These are phyloP conservation scores for Boloria euphrosyne DNA, from an alignment of 2,888 invertebrate species.

Conservation along the genomic window DNA sequence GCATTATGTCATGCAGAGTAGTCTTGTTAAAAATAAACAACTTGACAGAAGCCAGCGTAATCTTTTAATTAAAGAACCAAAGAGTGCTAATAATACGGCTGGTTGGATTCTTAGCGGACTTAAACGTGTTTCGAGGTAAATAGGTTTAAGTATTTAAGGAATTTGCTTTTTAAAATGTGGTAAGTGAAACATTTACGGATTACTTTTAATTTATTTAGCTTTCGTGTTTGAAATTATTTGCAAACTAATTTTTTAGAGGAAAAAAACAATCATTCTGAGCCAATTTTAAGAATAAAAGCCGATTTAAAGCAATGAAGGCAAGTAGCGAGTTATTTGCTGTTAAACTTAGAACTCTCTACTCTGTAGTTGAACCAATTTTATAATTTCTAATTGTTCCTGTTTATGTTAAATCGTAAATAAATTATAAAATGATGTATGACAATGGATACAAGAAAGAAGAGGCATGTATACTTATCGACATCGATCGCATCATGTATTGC, in stretches of 20 bases:
- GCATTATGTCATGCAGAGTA: constrained; percentile 2
- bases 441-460: too few species aligned
- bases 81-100: constrained; percentile 21
- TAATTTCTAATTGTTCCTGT: too few species aligned
- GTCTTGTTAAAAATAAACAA: constrained; percentile 22
- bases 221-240: background rate
- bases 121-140: constrained; percentile 19
- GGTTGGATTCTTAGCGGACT: constrained; percentile 19
- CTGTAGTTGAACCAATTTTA: too few species aligned
- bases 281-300: too few species aligned
- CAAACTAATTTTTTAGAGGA: background rate
- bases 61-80: constrained; percentile 24
- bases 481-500: too few species aligned
- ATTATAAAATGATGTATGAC: too few species aligned
- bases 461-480: too few species aligned
- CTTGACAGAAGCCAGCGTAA: constrained; percentile 18
- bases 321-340: too few species aligned
- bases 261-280: background rate
- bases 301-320: too few species aligned
- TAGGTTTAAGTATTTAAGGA: constrained; percentile 6
- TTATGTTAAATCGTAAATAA: too few species aligned
- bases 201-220: background rate
- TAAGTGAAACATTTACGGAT: background rate
- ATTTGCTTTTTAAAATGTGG: constrained; percentile 8
- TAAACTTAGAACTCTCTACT: too few species aligned